A percentile compares a stretch with the other conserved stretches of the same genome.
phyloP scores from a whole-genome alignment of 35 echinoderm and acorn worm species.

The Ptychodera flava region DNA sequence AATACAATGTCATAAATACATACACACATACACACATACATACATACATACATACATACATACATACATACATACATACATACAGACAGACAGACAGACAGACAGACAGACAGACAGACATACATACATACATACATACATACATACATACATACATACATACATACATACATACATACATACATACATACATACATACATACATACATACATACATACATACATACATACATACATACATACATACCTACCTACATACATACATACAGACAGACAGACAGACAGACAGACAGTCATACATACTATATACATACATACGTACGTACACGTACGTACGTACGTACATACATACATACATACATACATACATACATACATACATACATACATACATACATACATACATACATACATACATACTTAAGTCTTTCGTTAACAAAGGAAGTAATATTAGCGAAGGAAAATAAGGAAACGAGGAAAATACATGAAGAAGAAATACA shows the following conservation, averaged over 20 bases:
- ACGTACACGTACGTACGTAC: not conserved
- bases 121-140: constrained; percentile 2
- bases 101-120: not conserved
- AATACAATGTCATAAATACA: not conserved
- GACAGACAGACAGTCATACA: not conserved
- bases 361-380: constrained; percentile 2
- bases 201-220: not conserved
- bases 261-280: not conserved
- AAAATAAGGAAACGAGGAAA: too few species aligned
- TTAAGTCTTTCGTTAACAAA: too few species aligned
- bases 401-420: constrained; percentile 2
- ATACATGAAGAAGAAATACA: too few species aligned
- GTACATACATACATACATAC: not conserved
- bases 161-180: constrained; percentile 2
- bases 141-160: constrained; percentile 2
- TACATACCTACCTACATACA: not conserved
- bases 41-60: constrained; percentile 2
- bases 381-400: constrained; percentile 2
- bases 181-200: not conserved
- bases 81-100: not conserved
- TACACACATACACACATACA: not conserved
- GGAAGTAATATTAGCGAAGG: too few species aligned
- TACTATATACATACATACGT: not conserved
- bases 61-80: constrained; percentile 2
- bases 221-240: not conserved